Percentiles rank a stretch among this genome's conserved stretches.
These are phyloP conservation scores for Apotomis capreana DNA, from an alignment of 2,888 invertebrate species.

Conservation along the genomic window DNA sequence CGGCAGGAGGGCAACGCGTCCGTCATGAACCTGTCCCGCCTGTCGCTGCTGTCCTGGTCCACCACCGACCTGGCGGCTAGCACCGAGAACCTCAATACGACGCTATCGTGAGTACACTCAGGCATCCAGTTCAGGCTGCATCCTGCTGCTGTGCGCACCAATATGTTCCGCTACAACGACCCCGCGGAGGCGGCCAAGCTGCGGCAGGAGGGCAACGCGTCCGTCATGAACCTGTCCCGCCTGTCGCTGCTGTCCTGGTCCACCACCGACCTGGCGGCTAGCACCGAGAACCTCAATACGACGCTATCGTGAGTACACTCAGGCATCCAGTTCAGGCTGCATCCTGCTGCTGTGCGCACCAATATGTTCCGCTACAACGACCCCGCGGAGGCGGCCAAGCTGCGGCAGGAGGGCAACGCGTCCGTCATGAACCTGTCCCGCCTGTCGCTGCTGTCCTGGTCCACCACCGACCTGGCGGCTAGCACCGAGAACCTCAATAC, in stretches of 20 bases:
- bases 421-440: slow-evolving; percentile 90
- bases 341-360: too few relatives aligned
- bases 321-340: too few relatives aligned
- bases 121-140: too few relatives aligned
- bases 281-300: slow-evolving; percentile 85
- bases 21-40: slow-evolving; percentile 89
- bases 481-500: slow-evolving; percentile 86
- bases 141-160: too few relatives aligned
- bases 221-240: slow-evolving; percentile 89
- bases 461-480: slow-evolving; percentile 90
- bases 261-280: slow-evolving; percentile 90
- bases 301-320: slow-evolving; percentile 44
- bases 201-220: slow-evolving; percentile 84
- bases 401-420: slow-evolving; percentile 87
- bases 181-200: too few relatives aligned
- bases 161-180: too few relatives aligned
- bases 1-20: slow-evolving; percentile 85
- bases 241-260: slow-evolving; percentile 92
- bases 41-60: slow-evolving; percentile 92
- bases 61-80: slow-evolving; percentile 91
- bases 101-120: slow-evolving; percentile 37
- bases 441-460: slow-evolving; percentile 91
- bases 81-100: slow-evolving; percentile 84
- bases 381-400: too few relatives aligned
- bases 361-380: too few relatives aligned